Percentiles rank a stretch among this genome's conserved stretches.
Conservation (phyloP, 2,888 invertebrate genomes). For the Lissocephala sabroskyi region DNA sequence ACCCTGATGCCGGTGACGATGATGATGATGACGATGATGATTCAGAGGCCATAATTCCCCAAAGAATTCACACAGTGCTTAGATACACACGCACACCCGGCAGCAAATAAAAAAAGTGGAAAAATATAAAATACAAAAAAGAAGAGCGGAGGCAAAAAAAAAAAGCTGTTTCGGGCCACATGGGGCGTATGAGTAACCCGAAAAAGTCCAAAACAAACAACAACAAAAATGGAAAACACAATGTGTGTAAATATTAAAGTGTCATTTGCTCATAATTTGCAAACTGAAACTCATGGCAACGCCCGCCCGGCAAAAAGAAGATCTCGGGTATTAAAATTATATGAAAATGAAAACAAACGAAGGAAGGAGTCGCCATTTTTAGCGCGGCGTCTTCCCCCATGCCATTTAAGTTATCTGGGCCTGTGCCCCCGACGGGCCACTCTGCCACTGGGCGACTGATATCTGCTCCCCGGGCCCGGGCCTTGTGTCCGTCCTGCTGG, state of each 20-base stretch:
- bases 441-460: not conserved
- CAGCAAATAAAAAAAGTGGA: slow-evolving; percentile 1
- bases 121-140: not conserved
- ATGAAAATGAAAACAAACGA: slow-evolving; percentile 1
- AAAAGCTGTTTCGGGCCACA: slow-evolving; percentile 3
- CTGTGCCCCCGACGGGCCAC: not conserved
- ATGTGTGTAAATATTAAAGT: slow-evolving; percentile 25
- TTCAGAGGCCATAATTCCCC: slow-evolving; percentile 35
- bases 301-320: not conserved
- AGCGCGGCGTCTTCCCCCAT: not conserved
- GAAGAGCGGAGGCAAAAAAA: not conserved
- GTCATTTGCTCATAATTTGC: slow-evolving; percentile 12
- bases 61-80: slow-evolving; percentile 31
- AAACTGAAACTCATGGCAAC: not conserved
- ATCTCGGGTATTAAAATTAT: not conserved
- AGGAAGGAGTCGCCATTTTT: not conserved
- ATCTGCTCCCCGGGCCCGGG: not conserved
- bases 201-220: too few species aligned
- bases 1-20: slow-evolving; percentile 7
- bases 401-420: not conserved
- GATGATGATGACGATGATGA: slow-evolving; percentile 19
- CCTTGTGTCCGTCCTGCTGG: slow-evolving; percentile 3
- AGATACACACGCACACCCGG: slow-evolving; percentile 3
- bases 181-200: slow-evolving; percentile 34
- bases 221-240: slow-evolving; percentile 5